phyloP scores from a whole-genome alignment of 2,888 invertebrate species.

The Chirona hameri region DNA sequence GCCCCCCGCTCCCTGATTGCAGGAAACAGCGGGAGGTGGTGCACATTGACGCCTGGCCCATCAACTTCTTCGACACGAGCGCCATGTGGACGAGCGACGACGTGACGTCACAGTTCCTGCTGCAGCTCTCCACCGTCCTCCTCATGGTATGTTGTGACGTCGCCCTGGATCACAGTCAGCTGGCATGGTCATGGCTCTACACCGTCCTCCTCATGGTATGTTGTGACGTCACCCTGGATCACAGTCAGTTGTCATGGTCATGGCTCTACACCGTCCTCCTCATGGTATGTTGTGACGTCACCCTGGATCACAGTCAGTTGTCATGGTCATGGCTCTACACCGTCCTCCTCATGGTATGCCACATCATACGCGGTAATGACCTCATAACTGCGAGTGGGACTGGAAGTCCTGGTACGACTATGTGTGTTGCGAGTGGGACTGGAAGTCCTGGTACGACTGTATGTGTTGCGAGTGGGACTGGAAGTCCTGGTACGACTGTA shows the following conservation, averaged over 20 bases:
- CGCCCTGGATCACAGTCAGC: slow-evolving; percentile 58
- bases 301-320: slow-evolving; percentile 59
- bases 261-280: slow-evolving; percentile 90
- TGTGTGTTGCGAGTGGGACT: too few relatives aligned
- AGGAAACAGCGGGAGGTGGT: slow-evolving; percentile 59
- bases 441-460: too few relatives aligned
- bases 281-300: slow-evolving; percentile 55
- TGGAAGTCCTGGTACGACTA: too few relatives aligned
- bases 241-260: slow-evolving; percentile 95
- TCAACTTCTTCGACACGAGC: slow-evolving; percentile 66
- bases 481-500: too few relatives aligned
- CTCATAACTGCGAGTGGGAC: too few relatives aligned
- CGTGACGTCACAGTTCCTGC: slow-evolving; percentile 86
- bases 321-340: slow-evolving; percentile 90
- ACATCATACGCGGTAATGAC: too few relatives aligned
- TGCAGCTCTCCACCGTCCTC: slow-evolving; percentile 93
- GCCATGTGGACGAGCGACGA: slow-evolving; percentile 57
- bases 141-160: slow-evolving; percentile 60
- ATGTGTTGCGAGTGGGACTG: too few relatives aligned
- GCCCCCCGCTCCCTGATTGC: slow-evolving; percentile 32
- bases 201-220: slow-evolving; percentile 84
- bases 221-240: not conserved
- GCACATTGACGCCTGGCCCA: slow-evolving; percentile 97
- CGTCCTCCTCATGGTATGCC: slow-evolving; percentile 75
- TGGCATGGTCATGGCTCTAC: slow-evolving; percentile 88